These are phyloP conservation scores for Dascillus cervinus DNA, from an alignment of 2,888 invertebrate species.

Conservation along the genomic window DNA sequence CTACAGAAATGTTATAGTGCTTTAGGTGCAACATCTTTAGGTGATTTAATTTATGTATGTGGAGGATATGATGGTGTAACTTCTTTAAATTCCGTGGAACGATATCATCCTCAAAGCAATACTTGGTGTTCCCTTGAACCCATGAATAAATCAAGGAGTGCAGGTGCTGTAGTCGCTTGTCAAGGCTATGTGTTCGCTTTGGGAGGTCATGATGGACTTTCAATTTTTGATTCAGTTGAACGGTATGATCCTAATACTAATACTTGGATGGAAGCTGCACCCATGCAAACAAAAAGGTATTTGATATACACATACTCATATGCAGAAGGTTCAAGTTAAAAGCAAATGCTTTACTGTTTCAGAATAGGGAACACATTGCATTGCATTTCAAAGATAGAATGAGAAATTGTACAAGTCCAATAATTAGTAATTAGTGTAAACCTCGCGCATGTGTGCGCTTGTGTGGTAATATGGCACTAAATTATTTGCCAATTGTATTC, in stretches of 20 bases:
- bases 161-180: constrained; percentile 41
- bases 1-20: constrained; percentile 46
- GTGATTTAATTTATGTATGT: constrained; percentile 74
- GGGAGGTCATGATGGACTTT: constrained; percentile 83
- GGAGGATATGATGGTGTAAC: constrained; percentile 81
- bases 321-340: neutral
- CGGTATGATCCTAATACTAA: constrained; percentile 67
- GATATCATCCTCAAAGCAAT: constrained; percentile 66
- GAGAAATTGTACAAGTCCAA: no score
- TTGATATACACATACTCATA: no score
- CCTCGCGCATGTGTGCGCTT: no score
- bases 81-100: constrained; percentile 74
- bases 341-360: no score
- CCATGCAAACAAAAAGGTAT: constrained; percentile 67
- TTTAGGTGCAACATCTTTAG: constrained; percentile 72
- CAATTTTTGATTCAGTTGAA: constrained; percentile 82
- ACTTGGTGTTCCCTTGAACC: constrained; percentile 66
- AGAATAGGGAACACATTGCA: no score
- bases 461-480: no score
- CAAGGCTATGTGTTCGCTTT: constrained; percentile 69
- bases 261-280: constrained; percentile 64
- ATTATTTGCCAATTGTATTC: neutral
- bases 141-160: constrained; percentile 57
- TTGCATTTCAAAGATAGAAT: neutral
- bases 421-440: no score